Conservation (phyloP, 1,140 invertebrate species). For the Diorhabda carinulata region DNA sequence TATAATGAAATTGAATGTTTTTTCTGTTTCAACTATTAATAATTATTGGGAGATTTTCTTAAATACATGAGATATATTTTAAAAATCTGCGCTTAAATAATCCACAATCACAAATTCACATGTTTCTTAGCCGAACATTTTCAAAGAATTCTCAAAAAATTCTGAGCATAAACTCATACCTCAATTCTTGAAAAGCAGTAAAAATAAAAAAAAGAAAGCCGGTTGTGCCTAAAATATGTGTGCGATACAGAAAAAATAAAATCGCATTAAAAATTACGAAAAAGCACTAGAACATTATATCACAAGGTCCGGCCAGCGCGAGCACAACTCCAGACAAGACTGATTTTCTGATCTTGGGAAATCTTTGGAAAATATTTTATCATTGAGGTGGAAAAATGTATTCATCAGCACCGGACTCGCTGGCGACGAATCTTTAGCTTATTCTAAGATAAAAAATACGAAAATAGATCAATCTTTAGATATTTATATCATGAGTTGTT, state of each 20-base stretch:
- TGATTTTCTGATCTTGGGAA: slow-evolving; percentile 26
- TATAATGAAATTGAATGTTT: too few species aligned
- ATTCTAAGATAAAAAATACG: not conserved
- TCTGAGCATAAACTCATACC: not conserved
- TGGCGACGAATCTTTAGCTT: not conserved
- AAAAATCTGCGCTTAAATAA: too few species aligned
- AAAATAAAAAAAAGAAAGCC: not conserved
- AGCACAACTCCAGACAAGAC: slow-evolving; percentile 22
- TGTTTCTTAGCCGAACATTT: not conserved
- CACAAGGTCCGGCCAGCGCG: slow-evolving; percentile 16
- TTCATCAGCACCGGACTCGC: not conserved
- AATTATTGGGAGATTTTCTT: too few species aligned
- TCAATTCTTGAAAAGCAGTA: not conserved
- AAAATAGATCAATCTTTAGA: not conserved
- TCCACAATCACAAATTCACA: not conserved
- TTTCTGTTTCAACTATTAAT: too few species aligned
- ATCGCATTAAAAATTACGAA: slow-evolving; percentile 3
- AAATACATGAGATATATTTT: too few species aligned
- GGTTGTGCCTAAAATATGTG: slow-evolving; percentile 13
- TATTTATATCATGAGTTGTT: not conserved
- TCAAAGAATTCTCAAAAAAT: not conserved
- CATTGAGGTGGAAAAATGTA: slow-evolving; percentile 29
- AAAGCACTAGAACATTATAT: slow-evolving; percentile 9
- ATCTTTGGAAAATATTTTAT: slow-evolving; percentile 24
- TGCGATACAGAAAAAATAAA: not conserved